A percentile compares a stretch with the other conserved stretches of the same genome.
These are phyloP conservation scores for Lithophane ornitopus DNA, from an alignment of 2,888 invertebrate genomes.

Conservation along the genomic window DNA sequence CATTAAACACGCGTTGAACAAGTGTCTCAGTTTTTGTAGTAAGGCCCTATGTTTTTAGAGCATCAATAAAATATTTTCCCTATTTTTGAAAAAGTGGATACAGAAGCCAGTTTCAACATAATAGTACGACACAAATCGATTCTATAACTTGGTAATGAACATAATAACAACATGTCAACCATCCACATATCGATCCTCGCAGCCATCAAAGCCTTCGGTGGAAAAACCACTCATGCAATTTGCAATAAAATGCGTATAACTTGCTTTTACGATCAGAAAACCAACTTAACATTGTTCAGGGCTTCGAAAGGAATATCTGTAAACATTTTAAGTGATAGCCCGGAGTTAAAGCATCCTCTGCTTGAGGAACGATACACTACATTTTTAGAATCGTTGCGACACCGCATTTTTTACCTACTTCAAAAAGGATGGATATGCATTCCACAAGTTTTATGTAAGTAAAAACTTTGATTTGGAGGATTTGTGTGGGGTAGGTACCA, in stretches of 20 bases:
- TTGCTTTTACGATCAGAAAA: slow-evolving; percentile 47
- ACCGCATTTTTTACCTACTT: not conserved
- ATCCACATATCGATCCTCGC: slow-evolving; percentile 23
- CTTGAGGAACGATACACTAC: slow-evolving; percentile 3
- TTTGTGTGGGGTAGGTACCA: no score
- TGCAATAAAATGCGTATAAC: slow-evolving; percentile 59
- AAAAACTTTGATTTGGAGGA: no score
- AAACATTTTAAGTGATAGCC: slow-evolving; percentile 30
- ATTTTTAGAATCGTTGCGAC: not conserved
- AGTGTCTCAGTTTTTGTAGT: no score
- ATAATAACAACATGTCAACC: slow-evolving; percentile 19
- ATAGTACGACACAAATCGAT: not conserved
- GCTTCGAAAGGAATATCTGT: slow-evolving; percentile 9
- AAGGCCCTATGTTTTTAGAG: no score
- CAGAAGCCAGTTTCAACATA: not conserved
- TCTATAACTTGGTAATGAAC: slow-evolving; percentile 5
- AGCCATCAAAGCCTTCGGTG: slow-evolving; percentile 31
- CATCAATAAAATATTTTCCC: no score
- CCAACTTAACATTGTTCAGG: slow-evolving; percentile 33
- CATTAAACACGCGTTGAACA: no score
- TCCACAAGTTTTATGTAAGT: no score
- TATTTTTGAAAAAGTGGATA: not conserved
- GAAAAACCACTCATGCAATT: slow-evolving; percentile 60
- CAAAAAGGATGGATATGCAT: no score
- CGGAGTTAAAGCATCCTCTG: not conserved